Evolutionary conservation across 2,888 invertebrate species (phyloP).

Genomic region (Masnerella sp.): DNA sequence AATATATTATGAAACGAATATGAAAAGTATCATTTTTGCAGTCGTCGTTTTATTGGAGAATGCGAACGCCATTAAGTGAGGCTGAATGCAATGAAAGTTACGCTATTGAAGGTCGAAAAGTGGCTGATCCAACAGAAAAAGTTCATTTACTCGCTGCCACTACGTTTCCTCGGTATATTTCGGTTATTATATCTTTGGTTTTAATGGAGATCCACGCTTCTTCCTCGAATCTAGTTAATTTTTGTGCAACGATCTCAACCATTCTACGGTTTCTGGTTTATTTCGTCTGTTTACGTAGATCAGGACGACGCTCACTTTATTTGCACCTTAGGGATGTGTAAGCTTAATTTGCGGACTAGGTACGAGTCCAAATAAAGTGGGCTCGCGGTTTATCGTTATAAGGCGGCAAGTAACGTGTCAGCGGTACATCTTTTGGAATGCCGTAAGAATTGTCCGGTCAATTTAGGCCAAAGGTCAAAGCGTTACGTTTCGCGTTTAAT

Average conservation of each 20-base stretch:
- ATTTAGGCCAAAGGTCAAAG: conserved; percentile 55
- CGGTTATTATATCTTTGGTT: conserved; percentile 67
- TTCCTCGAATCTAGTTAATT: conserved; percentile 39
- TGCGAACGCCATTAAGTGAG: conserved; percentile 60
- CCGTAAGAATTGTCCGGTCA: conserved; percentile 30
- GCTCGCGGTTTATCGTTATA: conserved; percentile 18
- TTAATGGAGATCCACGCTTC: conserved; percentile 64
- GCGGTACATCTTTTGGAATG: conserved; percentile 26
- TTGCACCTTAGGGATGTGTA: too few species aligned
- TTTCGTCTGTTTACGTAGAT: too few species aligned
- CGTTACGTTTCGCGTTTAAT: conserved; percentile 36
- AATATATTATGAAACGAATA: conserved; percentile 9
- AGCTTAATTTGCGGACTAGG: too few species aligned
- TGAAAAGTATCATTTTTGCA: conserved; percentile 2
- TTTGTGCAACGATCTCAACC: conserved; percentile 49
- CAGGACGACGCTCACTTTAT: too few species aligned
- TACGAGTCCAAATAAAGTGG: conserved; percentile 21
- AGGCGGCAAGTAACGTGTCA: conserved; percentile 36
- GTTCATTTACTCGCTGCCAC: conserved; percentile 56
- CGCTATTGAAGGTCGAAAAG: conserved; percentile 5
- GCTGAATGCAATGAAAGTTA: conserved; percentile 38
- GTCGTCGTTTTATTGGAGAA: conserved; percentile 61
- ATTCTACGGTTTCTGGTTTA: conserved; percentile 17
- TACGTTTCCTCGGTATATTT: conserved; percentile 58
- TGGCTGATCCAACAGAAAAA: conserved; percentile 12